Percentiles rank a stretch among this genome's conserved stretches.
Evolutionary conservation across 1,140 invertebrate genomes (phyloP).

Genomic region (Sycophila sp.): DNA sequence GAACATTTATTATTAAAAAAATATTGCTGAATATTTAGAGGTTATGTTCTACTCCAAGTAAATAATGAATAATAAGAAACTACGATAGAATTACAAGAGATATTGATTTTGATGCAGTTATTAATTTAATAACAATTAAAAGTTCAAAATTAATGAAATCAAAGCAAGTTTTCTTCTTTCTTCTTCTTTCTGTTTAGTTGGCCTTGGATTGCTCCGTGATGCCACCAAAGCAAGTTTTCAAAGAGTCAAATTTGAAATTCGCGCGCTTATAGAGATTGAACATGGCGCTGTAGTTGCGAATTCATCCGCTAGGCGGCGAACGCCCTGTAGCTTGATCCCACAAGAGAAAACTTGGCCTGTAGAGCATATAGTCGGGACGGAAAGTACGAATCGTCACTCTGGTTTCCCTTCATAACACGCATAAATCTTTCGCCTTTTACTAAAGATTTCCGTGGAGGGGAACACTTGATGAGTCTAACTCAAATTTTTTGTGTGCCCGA

Average conservation of each 20-base stretch:
- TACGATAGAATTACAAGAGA: background rate
- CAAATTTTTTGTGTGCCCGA: slow-evolving; percentile 33
- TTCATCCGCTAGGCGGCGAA: slow-evolving; percentile 30
- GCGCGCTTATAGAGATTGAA: background rate
- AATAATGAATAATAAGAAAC: background rate
- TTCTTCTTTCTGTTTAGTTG: too few relatives aligned
- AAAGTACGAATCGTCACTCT: slow-evolving; percentile 16
- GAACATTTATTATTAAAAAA: background rate
- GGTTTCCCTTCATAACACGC: slow-evolving; percentile 47
- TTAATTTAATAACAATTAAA: too few relatives aligned
- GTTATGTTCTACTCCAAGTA: background rate
- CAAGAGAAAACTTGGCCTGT: background rate
- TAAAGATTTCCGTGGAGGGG: slow-evolving; percentile 47
- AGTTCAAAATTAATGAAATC: too few relatives aligned
- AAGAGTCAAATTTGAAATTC: slow-evolving; percentile 21
- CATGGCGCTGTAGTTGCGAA: background rate
- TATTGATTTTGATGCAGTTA: too few relatives aligned
- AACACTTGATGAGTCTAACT: slow-evolving; percentile 43
- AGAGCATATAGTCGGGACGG: background rate
- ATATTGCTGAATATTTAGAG: background rate
- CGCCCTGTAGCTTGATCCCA: background rate
- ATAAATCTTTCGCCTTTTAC: slow-evolving; percentile 54
- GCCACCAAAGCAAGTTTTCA: too few relatives aligned
- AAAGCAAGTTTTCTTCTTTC: too few relatives aligned
- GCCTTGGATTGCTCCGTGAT: too few relatives aligned